Conservation (phyloP, 2,113 vertebrate species). For the Calonectris borealis region DNA sequence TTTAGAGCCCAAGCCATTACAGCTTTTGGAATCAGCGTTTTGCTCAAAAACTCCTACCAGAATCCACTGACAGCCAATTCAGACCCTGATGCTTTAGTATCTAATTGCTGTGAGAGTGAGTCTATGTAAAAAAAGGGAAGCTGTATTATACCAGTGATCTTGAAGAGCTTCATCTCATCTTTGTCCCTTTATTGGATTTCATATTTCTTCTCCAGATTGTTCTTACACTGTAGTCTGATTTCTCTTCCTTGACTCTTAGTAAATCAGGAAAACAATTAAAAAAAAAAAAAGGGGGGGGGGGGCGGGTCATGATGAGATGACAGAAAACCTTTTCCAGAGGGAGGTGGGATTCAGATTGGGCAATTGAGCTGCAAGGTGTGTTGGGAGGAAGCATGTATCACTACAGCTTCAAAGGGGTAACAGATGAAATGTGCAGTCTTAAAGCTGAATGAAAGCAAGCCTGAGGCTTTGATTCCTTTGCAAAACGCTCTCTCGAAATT, state of each 20-base stretch:
- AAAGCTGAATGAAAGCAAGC: neutral
- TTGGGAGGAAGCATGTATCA: neutral
- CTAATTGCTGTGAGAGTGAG: neutral
- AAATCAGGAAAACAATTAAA: neutral
- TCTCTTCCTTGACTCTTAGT: neutral
- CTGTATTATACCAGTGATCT: neutral
- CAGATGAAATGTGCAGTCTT: neutral
- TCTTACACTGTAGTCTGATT: neutral
- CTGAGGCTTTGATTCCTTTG: neutral
- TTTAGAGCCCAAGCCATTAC: neutral
- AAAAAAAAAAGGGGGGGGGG: fast-evolving
- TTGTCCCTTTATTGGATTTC: neutral
- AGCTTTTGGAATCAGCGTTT: neutral
- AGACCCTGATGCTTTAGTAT: neutral
- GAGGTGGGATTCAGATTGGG: neutral
- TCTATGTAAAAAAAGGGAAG: neutral
- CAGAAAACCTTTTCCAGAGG: neutral
- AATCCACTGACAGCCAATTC: neutral
- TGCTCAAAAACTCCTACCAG: neutral
- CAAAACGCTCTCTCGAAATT: neutral
- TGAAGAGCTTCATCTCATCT: neutral
- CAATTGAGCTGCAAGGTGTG: neutral
- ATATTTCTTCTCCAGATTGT: neutral
- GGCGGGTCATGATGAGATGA: fast-evolving
- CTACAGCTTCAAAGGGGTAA: neutral